Conservation (phyloP, 2,888 invertebrate species). For the Myathropa florea region DNA sequence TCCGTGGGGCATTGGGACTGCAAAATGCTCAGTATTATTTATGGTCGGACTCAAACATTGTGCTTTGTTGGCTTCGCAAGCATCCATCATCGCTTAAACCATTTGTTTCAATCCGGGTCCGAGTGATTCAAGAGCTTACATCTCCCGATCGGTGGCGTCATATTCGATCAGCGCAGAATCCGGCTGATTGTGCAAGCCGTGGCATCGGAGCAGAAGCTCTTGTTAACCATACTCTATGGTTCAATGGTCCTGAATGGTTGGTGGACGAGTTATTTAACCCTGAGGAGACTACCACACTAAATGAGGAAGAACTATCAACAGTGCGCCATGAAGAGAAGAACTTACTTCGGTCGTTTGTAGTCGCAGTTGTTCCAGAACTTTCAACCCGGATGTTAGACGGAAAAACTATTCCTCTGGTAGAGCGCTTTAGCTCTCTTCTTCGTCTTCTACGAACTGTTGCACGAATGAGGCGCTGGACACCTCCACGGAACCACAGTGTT, state of each 20-base stretch:
- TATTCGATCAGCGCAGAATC: not conserved
- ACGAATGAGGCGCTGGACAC: too few relatives aligned
- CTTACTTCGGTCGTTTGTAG: not conserved
- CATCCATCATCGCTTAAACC: not conserved
- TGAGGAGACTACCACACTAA: not conserved
- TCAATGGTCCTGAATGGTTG: not conserved
- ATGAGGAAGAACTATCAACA: not conserved
- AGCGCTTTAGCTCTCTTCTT: not conserved
- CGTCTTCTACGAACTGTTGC: too few relatives aligned
- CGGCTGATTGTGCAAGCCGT: constrained; percentile 62
- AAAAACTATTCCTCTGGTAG: not conserved
- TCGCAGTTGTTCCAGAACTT: not conserved
- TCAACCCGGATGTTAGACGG: not conserved
- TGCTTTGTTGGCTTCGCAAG: constrained; percentile 30
- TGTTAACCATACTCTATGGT: constrained; percentile 2
- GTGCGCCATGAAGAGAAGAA: not conserved
- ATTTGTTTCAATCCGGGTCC: constrained; percentile 8
- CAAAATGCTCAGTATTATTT: not conserved
- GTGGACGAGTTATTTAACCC: not conserved
- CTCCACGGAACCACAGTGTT: too few relatives aligned
- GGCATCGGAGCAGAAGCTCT: constrained; percentile 18
- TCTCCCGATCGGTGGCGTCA: not conserved
- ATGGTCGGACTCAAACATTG: constrained; percentile 17
- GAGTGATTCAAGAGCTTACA: not conserved
- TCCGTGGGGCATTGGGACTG: not conserved